Evolutionary conservation across 2,797 vertebrate species (phyloP), one percentile per base, ranked within the genome.

Genomic region (Dipus sagitta): DNA sequence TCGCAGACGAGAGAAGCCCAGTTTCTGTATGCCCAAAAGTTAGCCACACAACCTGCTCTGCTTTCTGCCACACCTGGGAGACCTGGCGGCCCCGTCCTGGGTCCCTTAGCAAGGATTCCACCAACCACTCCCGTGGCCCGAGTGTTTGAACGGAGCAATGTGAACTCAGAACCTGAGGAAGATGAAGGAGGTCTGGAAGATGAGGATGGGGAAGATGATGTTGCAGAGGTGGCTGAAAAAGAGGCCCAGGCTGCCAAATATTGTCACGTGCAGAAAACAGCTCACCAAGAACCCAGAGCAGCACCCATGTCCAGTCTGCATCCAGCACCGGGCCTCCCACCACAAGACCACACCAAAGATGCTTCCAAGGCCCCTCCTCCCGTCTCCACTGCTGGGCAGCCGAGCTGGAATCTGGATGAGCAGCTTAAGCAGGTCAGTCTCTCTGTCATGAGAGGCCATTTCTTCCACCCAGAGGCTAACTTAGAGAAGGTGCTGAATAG

Each of bases 1-100:
- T 98, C 98, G 93, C 99, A 99, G 92, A 97, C 99, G 72, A 98
- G 99, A 58, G 99, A 99, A 86, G 97, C 99, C 74, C 99, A 99
- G 95, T 98, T 99, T 96, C 98, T 99, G 11, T 99, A 99, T 47
- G 97, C 99, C 32, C 99, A 99, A 79, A 99, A 99, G 77, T 98
- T 99, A 74, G 98, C 98, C 0, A 98, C 98, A 30, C 99, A 99
- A 97, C 99, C 99, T 94, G 97, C 99, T 64, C 98, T 99, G 65
- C 98, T 99, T 54, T 98, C 99, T 0, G 98, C 99, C n/a, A 95
- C 98, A 54, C 93, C 98, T 32, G 98, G 98, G 67, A 97, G 98
- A 93, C 97, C 98, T 0, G 97, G 98, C 0, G 96, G 98, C 95
- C 98, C 96, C 68, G 13, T 96, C 96, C 91, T 95, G 94, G n/a